Evolutionary conservation across 2,113 vertebrate species (phyloP).

Genomic region (Prunella himalayana): DNA sequence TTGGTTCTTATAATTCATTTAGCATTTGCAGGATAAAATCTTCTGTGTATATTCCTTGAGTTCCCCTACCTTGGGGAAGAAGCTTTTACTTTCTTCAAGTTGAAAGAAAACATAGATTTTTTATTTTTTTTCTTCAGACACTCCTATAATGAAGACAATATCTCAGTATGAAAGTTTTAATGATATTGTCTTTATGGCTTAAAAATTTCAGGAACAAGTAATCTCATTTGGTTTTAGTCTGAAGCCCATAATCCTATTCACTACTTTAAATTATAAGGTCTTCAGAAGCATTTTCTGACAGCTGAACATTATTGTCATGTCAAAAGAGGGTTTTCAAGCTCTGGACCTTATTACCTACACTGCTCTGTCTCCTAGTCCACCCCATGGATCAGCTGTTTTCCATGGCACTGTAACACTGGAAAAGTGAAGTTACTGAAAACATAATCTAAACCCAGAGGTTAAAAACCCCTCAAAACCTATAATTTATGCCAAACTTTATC

Average conservation of each 20-base stretch:
- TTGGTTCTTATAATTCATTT: not conserved
- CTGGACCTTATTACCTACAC: not conserved
- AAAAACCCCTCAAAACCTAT: not conserved
- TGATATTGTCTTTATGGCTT: not conserved
- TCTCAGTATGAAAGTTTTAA: not conserved
- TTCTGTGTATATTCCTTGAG: not conserved
- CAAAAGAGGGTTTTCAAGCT: not conserved
- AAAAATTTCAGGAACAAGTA: not conserved
- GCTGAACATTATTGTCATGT: not conserved
- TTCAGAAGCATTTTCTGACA: not conserved
- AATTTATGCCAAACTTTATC: not conserved
- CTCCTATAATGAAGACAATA: not conserved
- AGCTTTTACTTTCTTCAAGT: not conserved
- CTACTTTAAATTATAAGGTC: not conserved
- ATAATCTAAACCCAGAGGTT: not conserved
- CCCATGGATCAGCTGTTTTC: not conserved
- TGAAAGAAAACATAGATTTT: not conserved
- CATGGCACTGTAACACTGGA: not conserved
- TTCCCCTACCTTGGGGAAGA: not conserved
- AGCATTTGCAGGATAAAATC: not conserved
- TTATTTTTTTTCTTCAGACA: not conserved
- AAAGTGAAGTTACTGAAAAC: not conserved
- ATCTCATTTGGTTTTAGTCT: not conserved
- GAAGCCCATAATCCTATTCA: not conserved
- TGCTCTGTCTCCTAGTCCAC: not conserved